Conservation (phyloP, 2,113 vertebrate species). For the Apteryx mantelli region DNA sequence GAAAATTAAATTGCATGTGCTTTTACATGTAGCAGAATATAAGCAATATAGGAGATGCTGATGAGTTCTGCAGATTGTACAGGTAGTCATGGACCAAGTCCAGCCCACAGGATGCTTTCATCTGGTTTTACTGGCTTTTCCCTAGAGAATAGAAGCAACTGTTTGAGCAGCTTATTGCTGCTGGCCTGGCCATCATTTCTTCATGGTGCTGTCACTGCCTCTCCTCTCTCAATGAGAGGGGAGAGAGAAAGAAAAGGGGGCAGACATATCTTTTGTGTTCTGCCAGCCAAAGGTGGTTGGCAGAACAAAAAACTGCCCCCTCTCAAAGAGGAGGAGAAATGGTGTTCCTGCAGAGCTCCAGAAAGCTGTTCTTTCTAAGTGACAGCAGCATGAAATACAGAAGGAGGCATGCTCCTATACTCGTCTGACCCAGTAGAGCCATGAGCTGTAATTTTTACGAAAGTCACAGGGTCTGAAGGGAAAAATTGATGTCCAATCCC, state of each 20-base stretch:
- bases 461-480: neutral
- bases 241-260: neutral
- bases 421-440: neutral
- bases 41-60: neutral
- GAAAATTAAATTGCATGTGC: constrained; percentile 35
- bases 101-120: neutral
- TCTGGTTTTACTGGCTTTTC: neutral
- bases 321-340: neutral
- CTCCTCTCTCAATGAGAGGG: neutral
- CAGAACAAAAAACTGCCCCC: neutral
- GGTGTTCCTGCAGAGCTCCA: neutral
- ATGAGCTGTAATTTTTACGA: neutral
- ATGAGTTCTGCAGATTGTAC: constrained; percentile 22
- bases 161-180: constrained; percentile 18
- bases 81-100: constrained; percentile 28
- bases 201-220: neutral
- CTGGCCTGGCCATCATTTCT: neutral
- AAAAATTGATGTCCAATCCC: neutral
- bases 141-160: neutral
- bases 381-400: neutral
- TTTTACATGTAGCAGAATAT: neutral
- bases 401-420: neutral
- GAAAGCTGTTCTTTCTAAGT: neutral
- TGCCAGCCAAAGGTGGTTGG: neutral
- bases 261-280: neutral